These are phyloP conservation scores for Pharmacophagus antenor DNA, from an alignment of 2,888 invertebrate species.

Conservation along the genomic window DNA sequence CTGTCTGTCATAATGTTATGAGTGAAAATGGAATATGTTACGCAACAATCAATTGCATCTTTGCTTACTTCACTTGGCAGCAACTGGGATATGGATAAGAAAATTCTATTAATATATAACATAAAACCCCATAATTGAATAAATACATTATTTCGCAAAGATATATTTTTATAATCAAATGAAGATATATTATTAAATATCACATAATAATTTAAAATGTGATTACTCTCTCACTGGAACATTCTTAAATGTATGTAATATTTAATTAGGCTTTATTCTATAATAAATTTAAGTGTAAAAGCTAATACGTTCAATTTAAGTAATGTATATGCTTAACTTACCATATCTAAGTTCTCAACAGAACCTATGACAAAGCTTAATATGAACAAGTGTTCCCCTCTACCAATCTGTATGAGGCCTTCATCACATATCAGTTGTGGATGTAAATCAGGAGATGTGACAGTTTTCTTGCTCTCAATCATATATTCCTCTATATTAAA, in stretches of 20 bases:
- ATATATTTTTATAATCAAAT: too few species aligned
- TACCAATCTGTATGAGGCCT: conserved; percentile 79
- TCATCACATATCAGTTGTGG: conserved; percentile 74
- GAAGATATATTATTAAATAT: too few species aligned
- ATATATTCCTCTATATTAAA: conserved; percentile 58
- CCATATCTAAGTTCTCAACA: conserved; percentile 79
- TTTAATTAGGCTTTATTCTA: too few species aligned
- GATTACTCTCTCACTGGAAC: too few species aligned
- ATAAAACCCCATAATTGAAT: too few species aligned
- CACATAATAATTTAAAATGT: too few species aligned
- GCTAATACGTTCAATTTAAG: too few species aligned
- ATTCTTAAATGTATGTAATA: too few species aligned
- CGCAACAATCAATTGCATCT: conserved; percentile 50
- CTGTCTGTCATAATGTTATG: conserved; percentile 70
- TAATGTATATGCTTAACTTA: too few species aligned
- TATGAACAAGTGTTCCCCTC: conserved; percentile 68
- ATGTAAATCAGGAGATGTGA: conserved; percentile 56
- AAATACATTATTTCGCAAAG: too few species aligned
- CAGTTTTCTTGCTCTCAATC: conserved; percentile 62
- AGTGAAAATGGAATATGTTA: conserved; percentile 69
- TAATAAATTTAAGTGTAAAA: too few species aligned
- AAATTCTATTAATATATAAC: too few species aligned
- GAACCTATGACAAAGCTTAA: conserved; percentile 79
- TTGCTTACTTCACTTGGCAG: conserved; percentile 46
- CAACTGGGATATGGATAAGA: conserved; percentile 45